Conservation (phyloP, 2,797 vertebrate genomes). For the Serranus cabrilla region DNA sequence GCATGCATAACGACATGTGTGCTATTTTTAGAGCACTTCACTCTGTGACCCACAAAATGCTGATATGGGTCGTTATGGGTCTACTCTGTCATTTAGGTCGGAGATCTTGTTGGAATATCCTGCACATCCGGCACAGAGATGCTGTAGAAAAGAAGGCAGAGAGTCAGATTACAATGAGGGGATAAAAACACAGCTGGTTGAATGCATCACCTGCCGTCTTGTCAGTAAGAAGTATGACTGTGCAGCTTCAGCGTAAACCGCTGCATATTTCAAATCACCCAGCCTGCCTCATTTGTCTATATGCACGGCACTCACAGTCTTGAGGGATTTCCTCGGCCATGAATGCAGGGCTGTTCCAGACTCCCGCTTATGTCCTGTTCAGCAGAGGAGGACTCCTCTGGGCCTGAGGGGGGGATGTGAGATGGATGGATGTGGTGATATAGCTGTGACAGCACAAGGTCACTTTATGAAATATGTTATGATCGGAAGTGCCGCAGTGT, state of each 20-base stretch:
- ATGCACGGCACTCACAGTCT: slow-evolving; percentile 38
- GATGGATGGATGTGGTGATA: slow-evolving; percentile 52
- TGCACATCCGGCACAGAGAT: slow-evolving; percentile 12
- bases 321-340: slow-evolving; percentile 62
- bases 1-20: too few relatives aligned
- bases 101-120: background rate
- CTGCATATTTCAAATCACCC: slow-evolving; percentile 58
- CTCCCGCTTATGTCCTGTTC: slow-evolving; percentile 34
- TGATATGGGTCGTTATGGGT: too few relatives aligned
- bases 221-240: slow-evolving; percentile 58
- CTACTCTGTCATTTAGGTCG: too few relatives aligned
- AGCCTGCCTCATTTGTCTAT: slow-evolving; percentile 45
- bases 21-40: too few relatives aligned
- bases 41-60: too few relatives aligned
- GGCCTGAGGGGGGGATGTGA: slow-evolving; percentile 22
- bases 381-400: slow-evolving; percentile 31
- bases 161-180: slow-evolving; percentile 18
- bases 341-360: slow-evolving; percentile 45
- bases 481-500: slow-evolving; percentile 10
- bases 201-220: slow-evolving; percentile 57
- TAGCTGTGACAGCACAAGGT: slow-evolving; percentile 56
- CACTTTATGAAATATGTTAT: slow-evolving; percentile 53
- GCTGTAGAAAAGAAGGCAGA: slow-evolving; percentile 14
- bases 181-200: slow-evolving; percentile 12
- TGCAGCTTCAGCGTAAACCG: slow-evolving; percentile 41